These are phyloP conservation scores for Meiosimyza decipiens DNA, from an alignment of 2,888 invertebrate genomes.

Conservation along the genomic window DNA sequence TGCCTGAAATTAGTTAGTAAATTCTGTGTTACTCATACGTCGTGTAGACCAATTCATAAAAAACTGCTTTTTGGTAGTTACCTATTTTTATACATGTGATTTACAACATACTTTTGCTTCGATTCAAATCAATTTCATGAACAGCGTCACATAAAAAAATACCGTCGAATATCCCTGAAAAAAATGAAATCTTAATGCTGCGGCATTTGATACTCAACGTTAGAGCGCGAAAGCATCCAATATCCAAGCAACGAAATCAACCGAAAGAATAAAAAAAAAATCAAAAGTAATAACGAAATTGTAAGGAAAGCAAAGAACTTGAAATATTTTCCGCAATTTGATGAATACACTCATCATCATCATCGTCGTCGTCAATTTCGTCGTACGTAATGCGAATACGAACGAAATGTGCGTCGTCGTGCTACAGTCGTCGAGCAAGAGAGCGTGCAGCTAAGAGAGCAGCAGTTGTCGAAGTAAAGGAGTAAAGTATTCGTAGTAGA, in stretches of 20 bases:
- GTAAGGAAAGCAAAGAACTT: conserved; percentile 23
- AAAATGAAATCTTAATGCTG: conserved; percentile 25
- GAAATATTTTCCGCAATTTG: conserved; percentile 28
- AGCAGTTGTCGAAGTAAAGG: conserved; percentile 4
- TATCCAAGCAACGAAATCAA: conserved; percentile 24
- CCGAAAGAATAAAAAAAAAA: conserved; percentile 12
- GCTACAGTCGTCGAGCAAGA: neutral
- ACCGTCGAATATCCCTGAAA: too few species aligned
- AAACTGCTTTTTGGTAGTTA: too few species aligned
- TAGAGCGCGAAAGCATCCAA: conserved; percentile 1
- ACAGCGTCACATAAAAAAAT: too few species aligned
- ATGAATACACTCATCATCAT: neutral
- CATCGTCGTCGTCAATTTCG: too few species aligned
- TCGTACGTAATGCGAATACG: conserved; percentile 1
- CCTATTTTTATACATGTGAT: too few species aligned
- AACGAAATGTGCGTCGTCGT: conserved; percentile 6
- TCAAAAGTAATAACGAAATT: neutral
- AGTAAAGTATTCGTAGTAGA: conserved; percentile 10
- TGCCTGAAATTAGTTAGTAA: too few species aligned
- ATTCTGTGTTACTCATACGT: too few species aligned
- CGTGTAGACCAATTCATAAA: too few species aligned
- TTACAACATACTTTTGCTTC: too few species aligned
- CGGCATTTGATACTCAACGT: conserved; percentile 7
- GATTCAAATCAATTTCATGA: too few species aligned
- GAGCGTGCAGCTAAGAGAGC: neutral